Conservation (phyloP, 1,140 invertebrate genomes). For the Matsumurasca onukii region DNA sequence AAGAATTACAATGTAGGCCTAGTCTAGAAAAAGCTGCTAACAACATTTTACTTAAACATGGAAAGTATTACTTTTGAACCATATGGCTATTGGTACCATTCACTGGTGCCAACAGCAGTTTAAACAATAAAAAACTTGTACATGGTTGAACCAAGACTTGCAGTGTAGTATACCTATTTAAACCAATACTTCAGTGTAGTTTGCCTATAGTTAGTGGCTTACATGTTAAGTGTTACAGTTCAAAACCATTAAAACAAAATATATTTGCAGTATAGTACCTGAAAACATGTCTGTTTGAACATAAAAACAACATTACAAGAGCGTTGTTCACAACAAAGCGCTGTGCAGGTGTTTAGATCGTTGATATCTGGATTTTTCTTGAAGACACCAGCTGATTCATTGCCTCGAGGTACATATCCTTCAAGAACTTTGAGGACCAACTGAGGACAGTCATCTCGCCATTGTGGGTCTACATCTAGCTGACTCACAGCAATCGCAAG, state of each 20-base stretch:
- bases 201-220: neutral
- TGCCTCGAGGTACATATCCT: conserved; percentile 51
- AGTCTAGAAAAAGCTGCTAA: too few species aligned
- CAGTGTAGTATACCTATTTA: too few species aligned
- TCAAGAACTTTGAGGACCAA: conserved; percentile 33
- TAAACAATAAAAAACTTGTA: too few species aligned
- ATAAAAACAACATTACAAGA: conserved; percentile 79
- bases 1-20: too few species aligned
- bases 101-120: too few species aligned
- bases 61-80: too few species aligned
- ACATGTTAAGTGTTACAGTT: too few species aligned
- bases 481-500: conserved; percentile 5
- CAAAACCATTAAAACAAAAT: too few species aligned
- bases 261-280: conserved; percentile 51
- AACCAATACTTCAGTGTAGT: neutral
- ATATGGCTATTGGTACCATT: too few species aligned
- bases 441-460: conserved; percentile 35
- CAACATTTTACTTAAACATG: too few species aligned
- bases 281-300: conserved; percentile 71
- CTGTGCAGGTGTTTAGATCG: conserved; percentile 64
- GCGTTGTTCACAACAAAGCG: conserved; percentile 65
- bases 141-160: too few species aligned
- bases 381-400: conserved; percentile 60
- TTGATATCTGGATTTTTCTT: conserved; percentile 56
- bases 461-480: conserved; percentile 20